These are phyloP conservation scores for Drosophila yooni DNA, from an alignment of 2,888 invertebrate species.

Conservation along the genomic window DNA sequence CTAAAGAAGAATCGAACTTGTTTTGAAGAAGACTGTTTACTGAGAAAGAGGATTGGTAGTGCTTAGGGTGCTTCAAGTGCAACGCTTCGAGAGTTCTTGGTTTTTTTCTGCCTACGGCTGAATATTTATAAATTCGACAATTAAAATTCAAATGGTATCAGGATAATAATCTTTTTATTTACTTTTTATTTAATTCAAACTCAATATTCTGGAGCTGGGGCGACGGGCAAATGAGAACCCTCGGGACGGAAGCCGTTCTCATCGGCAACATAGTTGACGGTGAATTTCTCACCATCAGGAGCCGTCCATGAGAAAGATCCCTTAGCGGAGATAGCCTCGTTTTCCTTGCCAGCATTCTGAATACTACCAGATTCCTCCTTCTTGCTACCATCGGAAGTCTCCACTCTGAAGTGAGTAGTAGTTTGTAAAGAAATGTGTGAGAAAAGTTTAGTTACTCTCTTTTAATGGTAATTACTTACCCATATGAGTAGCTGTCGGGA, in stretches of 20 bases:
- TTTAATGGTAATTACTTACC: conserved; percentile 54
- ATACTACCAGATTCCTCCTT: too few species aligned
- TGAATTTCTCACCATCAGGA: conserved; percentile 87
- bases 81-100: background rate
- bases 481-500: accelerated
- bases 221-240: conserved; percentile 60
- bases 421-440: too few species aligned
- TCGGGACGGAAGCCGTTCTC: conserved; percentile 85
- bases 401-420: too few species aligned
- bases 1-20: too few species aligned
- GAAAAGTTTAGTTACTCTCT: too few species aligned
- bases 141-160: background rate
- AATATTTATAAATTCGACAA: background rate
- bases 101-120: background rate
- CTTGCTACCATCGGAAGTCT: conserved; percentile 82
- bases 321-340: conserved; percentile 61
- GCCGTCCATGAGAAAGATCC: conserved; percentile 85
- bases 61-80: background rate
- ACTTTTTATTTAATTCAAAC: too few species aligned
- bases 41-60: background rate
- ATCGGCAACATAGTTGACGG: conserved; percentile 85
- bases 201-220: conserved; percentile 7
- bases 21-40: background rate
- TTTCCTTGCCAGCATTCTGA: conserved; percentile 82
- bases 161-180: conserved; percentile 7